Conservation (phyloP, 2,113 vertebrate genomes). For the Alligator mississippiensis region DNA sequence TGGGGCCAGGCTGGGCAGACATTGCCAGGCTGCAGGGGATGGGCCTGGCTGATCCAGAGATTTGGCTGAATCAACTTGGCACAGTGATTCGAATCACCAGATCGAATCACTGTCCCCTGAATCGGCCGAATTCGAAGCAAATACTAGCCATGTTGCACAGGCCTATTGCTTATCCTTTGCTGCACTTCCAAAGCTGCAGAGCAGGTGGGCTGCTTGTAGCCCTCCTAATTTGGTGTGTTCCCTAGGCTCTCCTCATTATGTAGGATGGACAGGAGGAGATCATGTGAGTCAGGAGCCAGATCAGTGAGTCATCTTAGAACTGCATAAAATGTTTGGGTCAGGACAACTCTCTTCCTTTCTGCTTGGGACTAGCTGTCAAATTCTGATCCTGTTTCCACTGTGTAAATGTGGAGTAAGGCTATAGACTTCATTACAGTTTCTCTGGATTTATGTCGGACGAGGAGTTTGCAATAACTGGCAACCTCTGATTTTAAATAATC, state of each 20-base stretch:
- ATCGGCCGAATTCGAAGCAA: too few relatives aligned
- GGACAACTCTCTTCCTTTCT: not conserved
- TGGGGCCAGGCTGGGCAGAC: too few relatives aligned
- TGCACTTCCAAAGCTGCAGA: not conserved
- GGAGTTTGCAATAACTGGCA: not conserved
- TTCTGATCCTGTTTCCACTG: not conserved
- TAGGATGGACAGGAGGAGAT: not conserved
- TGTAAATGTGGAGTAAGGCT: not conserved
- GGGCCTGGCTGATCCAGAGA: too few relatives aligned
- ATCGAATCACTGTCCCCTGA: too few relatives aligned
- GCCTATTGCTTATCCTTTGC: too few relatives aligned
- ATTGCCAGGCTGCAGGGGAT: too few relatives aligned
- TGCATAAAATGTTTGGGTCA: not conserved
- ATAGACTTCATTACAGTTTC: not conserved
- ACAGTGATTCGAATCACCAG: too few relatives aligned
- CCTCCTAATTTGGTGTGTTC: not conserved
- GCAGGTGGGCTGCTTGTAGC: not conserved
- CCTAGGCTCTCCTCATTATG: not conserved
- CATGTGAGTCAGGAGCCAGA: not conserved
- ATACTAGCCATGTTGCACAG: not conserved
- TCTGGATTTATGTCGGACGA: not conserved
- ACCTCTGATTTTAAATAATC: not conserved
- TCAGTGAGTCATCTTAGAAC: not conserved
- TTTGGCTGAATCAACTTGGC: too few relatives aligned
- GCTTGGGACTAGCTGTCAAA: not conserved